Evolutionary conservation across 1,140 invertebrate genomes (phyloP), one percentile per base, ranked within the genome.

Genomic region (Cotesia typhae): DNA sequence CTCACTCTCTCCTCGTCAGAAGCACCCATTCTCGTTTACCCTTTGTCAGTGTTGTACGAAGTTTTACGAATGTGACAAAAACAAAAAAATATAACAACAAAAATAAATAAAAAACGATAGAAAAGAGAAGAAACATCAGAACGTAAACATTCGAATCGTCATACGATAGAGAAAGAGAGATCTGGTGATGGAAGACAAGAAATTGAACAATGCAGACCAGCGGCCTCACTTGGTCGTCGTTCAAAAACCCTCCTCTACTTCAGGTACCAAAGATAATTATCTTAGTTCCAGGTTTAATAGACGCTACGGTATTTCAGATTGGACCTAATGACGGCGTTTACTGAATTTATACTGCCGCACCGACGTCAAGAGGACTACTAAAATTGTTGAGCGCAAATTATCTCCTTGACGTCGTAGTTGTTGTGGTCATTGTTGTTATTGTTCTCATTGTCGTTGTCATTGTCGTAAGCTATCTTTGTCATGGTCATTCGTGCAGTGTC

Each of bases 241-340:
- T 35, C n/a, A 55, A 7, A 7, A 47, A 55, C 61, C n/a, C 9
- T 51, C 37, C 60, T 51, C 64, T 65, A 63, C 57, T 17, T 47
- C 41, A 47, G 41, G 41, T 52, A 76, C 74, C 77, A 74, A 75
- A 73, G 80, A 83, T 84, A 85, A 85, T 85, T 84, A 84, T 84
- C 79, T 84, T 81, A 81, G 83, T 84, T 81, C 68, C 78, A 80
- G 79, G 78, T 84, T 84, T 84, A 85, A 85, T 85, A 84, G 83
- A 84, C 82, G 82, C 79, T 71, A 71, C 75, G 82, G 84, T 82
- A 85, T 85, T 84, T 84, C 75, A 78, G 82, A 85, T 84, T 83
- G 82, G 74, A 74, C 79, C 78, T 85, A 85, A 85, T 85, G 83
- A 84, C 83, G 78, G 82, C 81, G 78, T 85, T 85, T 85, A 85